These are phyloP conservation scores for Coenonympha arcania DNA, from an alignment of 2,888 invertebrate genomes.

Conservation along the genomic window DNA sequence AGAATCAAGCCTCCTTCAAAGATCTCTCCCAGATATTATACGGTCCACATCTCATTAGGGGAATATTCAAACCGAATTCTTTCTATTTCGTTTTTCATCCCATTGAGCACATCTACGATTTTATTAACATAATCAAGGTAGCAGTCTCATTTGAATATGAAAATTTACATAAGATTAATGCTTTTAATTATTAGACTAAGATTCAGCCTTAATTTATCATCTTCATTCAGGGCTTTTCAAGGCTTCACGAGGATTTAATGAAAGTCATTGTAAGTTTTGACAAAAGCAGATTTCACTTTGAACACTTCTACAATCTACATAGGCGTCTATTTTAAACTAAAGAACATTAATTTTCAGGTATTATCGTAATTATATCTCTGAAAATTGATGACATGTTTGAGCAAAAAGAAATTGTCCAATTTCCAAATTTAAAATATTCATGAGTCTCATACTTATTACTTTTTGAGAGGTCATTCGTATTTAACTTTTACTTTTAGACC, in stretches of 20 bases:
- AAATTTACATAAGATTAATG: neutral
- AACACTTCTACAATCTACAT: neutral
- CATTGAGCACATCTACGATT: neutral
- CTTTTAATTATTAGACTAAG: neutral
- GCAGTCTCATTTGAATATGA: neutral
- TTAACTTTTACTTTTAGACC: too few species aligned
- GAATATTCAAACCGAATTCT: neutral
- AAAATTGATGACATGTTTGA: neutral
- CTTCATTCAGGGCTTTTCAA: constrained; percentile 1
- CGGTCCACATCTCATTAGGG: neutral
- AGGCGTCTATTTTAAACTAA: neutral
- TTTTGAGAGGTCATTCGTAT: too few species aligned
- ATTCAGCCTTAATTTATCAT: neutral
- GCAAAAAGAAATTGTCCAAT: neutral
- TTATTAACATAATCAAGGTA: neutral
- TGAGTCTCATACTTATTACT: too few species aligned
- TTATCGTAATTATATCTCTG: too few species aligned
- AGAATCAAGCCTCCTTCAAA: neutral
- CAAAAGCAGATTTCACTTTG: constrained; percentile 6
- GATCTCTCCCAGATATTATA: neutral
- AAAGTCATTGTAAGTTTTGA: neutral
- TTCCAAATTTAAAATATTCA: too few species aligned
- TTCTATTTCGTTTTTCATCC: neutral
- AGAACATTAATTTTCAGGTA: constrained; percentile 1
- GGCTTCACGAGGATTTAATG: neutral